Percentiles rank a stretch among this genome's conserved stretches.
phyloP scores from a whole-genome alignment of 2,888 invertebrate genomes.

The Marronus borbonicus region DNA sequence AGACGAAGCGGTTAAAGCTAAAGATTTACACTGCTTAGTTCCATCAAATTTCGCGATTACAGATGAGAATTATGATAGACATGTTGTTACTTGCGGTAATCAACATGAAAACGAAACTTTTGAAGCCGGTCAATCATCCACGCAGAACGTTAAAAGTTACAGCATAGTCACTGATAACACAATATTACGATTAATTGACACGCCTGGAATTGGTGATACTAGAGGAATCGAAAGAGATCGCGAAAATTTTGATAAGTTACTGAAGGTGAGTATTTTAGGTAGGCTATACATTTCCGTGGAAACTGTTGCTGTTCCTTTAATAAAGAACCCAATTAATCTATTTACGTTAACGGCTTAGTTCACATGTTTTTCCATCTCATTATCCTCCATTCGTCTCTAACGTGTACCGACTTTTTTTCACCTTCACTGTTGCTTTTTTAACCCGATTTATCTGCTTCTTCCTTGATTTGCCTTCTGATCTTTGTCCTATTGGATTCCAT shows the following conservation, averaged over 20 bases:
- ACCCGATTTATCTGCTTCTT: too few relatives aligned
- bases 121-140: conserved; percentile 52
- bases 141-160: conserved; percentile 40
- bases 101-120: conserved; percentile 52
- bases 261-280: conserved; percentile 19
- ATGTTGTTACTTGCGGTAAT: conserved; percentile 47
- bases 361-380: too few relatives aligned
- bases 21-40: conserved; percentile 50
- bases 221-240: conserved; percentile 60
- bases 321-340: too few relatives aligned
- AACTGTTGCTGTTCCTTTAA: too few relatives aligned
- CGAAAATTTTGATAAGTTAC: conserved; percentile 63
- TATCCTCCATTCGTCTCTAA: too few relatives aligned
- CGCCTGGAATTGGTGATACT: conserved; percentile 58
- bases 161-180: conserved; percentile 16
- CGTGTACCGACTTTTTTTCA: too few relatives aligned
- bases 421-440: too few relatives aligned
- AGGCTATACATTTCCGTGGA: too few relatives aligned
- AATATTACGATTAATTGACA: conserved; percentile 52
- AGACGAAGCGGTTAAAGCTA: conserved; percentile 49
- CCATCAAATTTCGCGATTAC: conserved; percentile 52
- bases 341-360: too few relatives aligned
- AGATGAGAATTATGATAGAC: conserved; percentile 53
- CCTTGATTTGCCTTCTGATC: too few relatives aligned
- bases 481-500: too few relatives aligned